phyloP scores from a whole-genome alignment of 2,113 vertebrate species.

The Mesoclemmys tuberculata region DNA sequence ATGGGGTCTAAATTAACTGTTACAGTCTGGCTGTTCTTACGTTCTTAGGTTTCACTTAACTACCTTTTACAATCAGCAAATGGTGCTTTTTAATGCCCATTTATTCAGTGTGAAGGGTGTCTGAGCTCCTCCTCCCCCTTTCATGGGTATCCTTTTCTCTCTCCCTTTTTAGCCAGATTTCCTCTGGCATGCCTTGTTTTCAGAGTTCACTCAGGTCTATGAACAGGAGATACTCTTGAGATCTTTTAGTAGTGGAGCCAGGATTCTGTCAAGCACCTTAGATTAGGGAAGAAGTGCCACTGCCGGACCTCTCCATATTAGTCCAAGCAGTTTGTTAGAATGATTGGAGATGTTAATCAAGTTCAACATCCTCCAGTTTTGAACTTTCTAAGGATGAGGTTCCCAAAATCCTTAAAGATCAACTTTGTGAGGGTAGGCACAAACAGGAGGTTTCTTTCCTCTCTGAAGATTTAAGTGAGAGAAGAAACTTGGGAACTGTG shows the following conservation, averaged over 20 bases:
- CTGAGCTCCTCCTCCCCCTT: neutral
- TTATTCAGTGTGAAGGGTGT: neutral
- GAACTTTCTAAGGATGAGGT: no score
- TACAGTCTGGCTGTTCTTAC: no score
- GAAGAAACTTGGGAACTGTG: conserved; percentile 9
- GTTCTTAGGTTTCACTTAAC: no score
- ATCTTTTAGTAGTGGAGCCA: conserved; percentile 34
- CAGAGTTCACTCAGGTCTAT: neutral
- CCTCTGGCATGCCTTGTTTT: neutral
- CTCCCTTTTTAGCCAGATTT: neutral
- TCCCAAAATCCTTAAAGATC: no score
- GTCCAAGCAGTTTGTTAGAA: neutral
- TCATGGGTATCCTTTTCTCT: neutral
- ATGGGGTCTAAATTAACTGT: no score
- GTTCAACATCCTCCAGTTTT: no score
- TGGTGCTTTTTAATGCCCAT: neutral
- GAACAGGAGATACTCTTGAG: neutral
- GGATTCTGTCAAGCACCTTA: no score
- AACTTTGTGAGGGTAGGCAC: conserved; percentile 37
- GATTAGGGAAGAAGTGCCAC: neutral
- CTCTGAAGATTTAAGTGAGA: neutral
- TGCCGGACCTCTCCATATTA: conserved; percentile 20
- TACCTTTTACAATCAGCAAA: no score
- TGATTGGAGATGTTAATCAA: no score
- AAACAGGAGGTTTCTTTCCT: neutral